phyloP scores from a whole-genome alignment of 2,113 vertebrate species.

The Sprattus sprattus region DNA sequence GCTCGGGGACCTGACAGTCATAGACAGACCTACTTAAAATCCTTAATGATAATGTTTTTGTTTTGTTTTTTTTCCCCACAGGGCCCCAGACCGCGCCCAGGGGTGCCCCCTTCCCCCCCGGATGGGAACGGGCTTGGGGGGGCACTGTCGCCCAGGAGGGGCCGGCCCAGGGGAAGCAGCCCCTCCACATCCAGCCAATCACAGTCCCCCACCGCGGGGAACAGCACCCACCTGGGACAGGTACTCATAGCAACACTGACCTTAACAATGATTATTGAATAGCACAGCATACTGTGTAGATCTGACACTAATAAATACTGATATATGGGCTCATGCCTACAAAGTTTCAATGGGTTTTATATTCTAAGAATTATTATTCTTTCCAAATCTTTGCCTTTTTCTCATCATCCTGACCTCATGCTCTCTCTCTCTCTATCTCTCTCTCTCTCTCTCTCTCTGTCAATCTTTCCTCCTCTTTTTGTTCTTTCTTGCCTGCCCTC shows the following conservation, averaged over 20 bases:
- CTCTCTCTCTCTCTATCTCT: background rate
- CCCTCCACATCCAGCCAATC: slow-evolving; percentile 32
- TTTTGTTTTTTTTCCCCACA: background rate
- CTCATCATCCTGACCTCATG: background rate
- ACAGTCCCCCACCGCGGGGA: slow-evolving; percentile 32
- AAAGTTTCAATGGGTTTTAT: no score
- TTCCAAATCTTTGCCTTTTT: no score
- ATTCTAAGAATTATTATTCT: no score
- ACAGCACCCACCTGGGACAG: slow-evolving; percentile 39
- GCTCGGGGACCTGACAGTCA: no score
- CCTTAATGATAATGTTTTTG: background rate
- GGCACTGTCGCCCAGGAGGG: slow-evolving; percentile 29
- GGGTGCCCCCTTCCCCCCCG: slow-evolving; percentile 33
- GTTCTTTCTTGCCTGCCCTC: background rate
- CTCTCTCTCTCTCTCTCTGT: background rate
- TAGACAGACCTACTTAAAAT: slow-evolving; percentile 17
- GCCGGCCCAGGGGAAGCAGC: slow-evolving; percentile 32
- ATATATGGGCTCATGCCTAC: background rate
- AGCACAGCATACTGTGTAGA: background rate
- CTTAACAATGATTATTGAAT: background rate
- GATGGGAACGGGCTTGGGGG: slow-evolving; percentile 35
- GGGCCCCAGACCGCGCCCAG: slow-evolving; percentile 2
- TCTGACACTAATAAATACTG: background rate
- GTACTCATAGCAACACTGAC: slow-evolving; percentile 13
- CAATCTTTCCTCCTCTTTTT: background rate